Conservation (phyloP, 2,113 vertebrate genomes). For the Pituophis catenifer region DNA sequence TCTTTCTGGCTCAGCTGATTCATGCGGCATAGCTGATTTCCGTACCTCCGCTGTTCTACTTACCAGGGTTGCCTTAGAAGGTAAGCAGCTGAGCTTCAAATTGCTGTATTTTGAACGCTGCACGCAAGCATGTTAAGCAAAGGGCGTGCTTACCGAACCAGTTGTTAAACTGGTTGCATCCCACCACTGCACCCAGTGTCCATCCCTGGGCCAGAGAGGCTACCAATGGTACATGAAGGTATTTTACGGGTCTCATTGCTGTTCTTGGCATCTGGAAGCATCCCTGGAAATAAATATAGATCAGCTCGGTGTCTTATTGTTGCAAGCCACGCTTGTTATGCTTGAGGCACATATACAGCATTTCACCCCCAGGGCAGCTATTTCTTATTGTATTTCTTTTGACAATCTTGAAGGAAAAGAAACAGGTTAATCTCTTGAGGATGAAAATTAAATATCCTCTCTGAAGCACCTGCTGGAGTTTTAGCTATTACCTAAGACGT, state of each 20-base stretch:
- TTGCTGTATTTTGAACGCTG: too few relatives aligned
- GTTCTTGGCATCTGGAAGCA: background rate
- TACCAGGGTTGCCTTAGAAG: too few relatives aligned
- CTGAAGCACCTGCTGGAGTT: conserved; percentile 54
- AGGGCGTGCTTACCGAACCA: too few relatives aligned
- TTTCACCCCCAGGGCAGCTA: background rate
- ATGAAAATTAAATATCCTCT: conserved; percentile 13
- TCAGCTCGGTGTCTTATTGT: background rate
- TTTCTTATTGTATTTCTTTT: conserved; percentile 8
- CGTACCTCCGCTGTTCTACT: too few relatives aligned
- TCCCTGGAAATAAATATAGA: background rate
- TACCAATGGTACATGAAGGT: background rate
- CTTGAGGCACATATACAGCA: background rate
- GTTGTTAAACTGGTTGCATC: too few relatives aligned
- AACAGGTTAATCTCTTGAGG: conserved; percentile 11
- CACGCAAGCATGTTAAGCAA: too few relatives aligned
- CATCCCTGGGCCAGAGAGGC: background rate
- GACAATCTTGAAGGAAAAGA: background rate
- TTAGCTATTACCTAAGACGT: conserved; percentile 35
- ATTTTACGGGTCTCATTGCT: background rate
- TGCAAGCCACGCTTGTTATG: background rate
- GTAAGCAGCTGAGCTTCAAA: too few relatives aligned
- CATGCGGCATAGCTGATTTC: too few relatives aligned
- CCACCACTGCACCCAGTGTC: background rate
- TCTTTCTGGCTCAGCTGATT: too few relatives aligned